These are phyloP conservation scores for Orius insidiosus DNA, from an alignment of 1,140 invertebrate genomes.

Conservation along the genomic window DNA sequence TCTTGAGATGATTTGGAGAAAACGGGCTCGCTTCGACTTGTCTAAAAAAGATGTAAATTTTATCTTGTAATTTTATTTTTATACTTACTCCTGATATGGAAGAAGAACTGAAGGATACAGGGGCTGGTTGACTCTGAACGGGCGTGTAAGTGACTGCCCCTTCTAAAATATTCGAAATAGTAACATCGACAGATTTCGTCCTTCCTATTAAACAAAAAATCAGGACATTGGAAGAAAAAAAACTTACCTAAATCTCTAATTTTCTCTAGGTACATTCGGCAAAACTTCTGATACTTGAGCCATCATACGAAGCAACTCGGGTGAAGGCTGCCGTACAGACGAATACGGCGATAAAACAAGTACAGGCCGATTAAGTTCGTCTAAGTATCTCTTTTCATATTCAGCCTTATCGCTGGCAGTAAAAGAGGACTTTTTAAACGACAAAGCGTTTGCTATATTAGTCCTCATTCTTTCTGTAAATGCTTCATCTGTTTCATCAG, in stretches of 20 bases:
- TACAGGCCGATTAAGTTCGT: slow-evolving; percentile 20
- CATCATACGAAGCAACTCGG: slow-evolving; percentile 42
- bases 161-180: slow-evolving; percentile 65
- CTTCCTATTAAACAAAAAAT: too few species aligned
- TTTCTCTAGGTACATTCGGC: slow-evolving; percentile 48
- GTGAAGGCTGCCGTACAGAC: slow-evolving; percentile 20
- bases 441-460: slow-evolving; percentile 32
- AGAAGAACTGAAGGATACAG: slow-evolving; percentile 17
- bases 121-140: slow-evolving; percentile 7
- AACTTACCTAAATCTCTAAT: slow-evolving; percentile 51
- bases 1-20: slow-evolving; percentile 45
- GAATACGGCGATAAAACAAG: slow-evolving; percentile 11
- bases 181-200: slow-evolving; percentile 60
- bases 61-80: too few species aligned
- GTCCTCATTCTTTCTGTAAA: slow-evolving; percentile 34
- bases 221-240: too few species aligned
- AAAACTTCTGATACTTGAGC: slow-evolving; percentile 57
- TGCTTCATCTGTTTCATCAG: slow-evolving; percentile 28
- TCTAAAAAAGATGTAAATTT: too few species aligned
- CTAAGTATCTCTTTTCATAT: slow-evolving; percentile 21
- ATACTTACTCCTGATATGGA: slow-evolving; percentile 16
- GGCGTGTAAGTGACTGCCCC: slow-evolving; percentile 48
- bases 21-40: slow-evolving; percentile 29
- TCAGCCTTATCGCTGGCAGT: slow-evolving; percentile 34
- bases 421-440: slow-evolving; percentile 31